Percentiles rank a stretch among this genome's conserved stretches.
Evolutionary conservation across 2,113 vertebrate species (phyloP).

Genomic region (Sturnus vulgaris): DNA sequence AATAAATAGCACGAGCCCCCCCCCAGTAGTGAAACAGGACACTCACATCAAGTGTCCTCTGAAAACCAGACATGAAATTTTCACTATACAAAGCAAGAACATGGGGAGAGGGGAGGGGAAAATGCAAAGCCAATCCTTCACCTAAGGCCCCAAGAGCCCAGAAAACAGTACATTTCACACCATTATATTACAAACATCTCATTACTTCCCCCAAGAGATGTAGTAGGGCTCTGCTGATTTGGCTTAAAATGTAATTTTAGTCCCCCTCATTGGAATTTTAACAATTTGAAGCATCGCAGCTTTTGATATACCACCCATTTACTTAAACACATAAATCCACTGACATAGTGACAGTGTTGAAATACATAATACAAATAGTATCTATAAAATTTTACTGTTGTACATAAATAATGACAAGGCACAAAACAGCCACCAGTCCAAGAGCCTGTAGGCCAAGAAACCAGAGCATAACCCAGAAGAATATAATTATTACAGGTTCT

Average conservation of each 20-base stretch:
- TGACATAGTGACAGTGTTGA: neutral
- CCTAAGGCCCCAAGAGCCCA: neutral
- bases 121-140: neutral
- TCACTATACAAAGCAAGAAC: neutral
- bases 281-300: constrained; percentile 35
- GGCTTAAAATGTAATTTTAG: neutral
- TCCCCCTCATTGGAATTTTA: neutral
- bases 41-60: neutral
- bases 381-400: constrained; percentile 77
- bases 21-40: neutral
- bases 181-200: neutral
- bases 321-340: constrained; percentile 31
- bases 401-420: constrained; percentile 96
- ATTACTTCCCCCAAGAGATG: neutral
- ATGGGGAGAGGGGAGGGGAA: neutral
- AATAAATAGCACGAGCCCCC: neutral
- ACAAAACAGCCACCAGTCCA: constrained; percentile 91
- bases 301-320: neutral
- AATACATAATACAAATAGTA: neutral
- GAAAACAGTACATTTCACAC: neutral
- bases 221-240: neutral
- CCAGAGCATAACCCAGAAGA: constrained; percentile 95
- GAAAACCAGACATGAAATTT: neutral
- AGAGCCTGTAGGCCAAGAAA: constrained; percentile 94
- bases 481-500: constrained; percentile 88